A percentile compares a stretch with the other conserved stretches of the same genome.
Evolutionary conservation across 1,140 invertebrate species (phyloP).

Genomic region (Lutraria rhynchaena): DNA sequence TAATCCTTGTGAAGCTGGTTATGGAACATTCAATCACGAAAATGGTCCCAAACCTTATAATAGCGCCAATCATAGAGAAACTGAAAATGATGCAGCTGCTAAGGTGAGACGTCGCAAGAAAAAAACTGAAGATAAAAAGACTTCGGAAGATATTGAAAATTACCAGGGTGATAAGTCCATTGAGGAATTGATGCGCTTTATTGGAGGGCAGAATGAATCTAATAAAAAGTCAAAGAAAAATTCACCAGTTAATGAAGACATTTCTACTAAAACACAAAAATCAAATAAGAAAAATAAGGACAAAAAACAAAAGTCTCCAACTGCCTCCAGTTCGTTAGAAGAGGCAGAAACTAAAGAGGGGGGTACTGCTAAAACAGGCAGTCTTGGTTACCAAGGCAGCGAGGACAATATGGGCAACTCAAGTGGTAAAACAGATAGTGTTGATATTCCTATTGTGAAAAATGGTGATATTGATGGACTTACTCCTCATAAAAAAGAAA

Average conservation of each 20-base stretch:
- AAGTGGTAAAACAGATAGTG: conserved; percentile 46
- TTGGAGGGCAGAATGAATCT: conserved; percentile 65
- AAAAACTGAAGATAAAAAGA: conserved; percentile 61
- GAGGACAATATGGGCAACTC: conserved; percentile 71
- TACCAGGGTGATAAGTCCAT: conserved; percentile 69
- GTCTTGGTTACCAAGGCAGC: conserved; percentile 19
- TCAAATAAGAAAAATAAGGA: conserved; percentile 70
- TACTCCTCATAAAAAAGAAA: conserved; percentile 21
- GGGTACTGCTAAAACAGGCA: conserved; percentile 30
- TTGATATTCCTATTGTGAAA: conserved; percentile 45
- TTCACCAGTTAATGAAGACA: conserved; percentile 46
- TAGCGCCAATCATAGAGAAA: conserved; percentile 4
- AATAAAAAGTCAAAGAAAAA: conserved; percentile 63
- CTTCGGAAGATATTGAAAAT: conserved; percentile 69
- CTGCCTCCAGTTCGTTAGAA: conserved; percentile 37
- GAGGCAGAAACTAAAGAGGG: conserved; percentile 43
- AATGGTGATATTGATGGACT: conserved; percentile 42
- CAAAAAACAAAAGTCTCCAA: conserved; percentile 64
- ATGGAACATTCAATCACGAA: conserved; percentile 30
- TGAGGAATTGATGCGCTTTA: conserved; percentile 72
- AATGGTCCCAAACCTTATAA: conserved; percentile 8
- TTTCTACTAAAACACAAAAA: conserved; percentile 64
- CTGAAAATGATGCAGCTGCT: conserved; percentile 3
- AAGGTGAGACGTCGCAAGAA: conserved; percentile 46
- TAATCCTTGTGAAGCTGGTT: conserved; percentile 15